A percentile compares a stretch with the other conserved stretches of the same genome.
Conservation (phyloP, 2,113 vertebrate genomes). For the Ictalurus furcatus region DNA sequence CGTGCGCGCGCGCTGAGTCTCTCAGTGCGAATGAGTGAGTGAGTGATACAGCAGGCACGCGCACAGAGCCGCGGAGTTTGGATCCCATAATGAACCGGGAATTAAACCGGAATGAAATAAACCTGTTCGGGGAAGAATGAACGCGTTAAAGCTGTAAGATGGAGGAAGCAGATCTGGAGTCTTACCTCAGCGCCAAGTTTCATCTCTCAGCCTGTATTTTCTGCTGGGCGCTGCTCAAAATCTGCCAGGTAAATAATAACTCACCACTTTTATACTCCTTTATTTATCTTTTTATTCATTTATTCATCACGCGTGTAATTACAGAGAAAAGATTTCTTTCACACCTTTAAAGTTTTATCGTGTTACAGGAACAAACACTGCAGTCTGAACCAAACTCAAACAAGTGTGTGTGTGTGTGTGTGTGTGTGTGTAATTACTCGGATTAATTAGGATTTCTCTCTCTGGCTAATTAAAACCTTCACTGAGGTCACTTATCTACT, state of each 20-base stretch:
- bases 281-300: not conserved
- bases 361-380: not conserved
- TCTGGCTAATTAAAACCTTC: not conserved
- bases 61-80: not conserved
- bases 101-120: not conserved
- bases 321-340: no score
- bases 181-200: slow-evolving; percentile 63
- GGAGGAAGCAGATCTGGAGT: slow-evolving; percentile 47
- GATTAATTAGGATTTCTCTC: not conserved
- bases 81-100: not conserved
- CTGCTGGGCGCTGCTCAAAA: slow-evolving; percentile 65
- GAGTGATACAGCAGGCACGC: not conserved
- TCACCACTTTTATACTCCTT: no score
- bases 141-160: not conserved
- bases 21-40: not conserved
- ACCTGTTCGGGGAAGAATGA: not conserved
- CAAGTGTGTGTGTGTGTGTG: no score
- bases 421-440: no score
- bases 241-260: slow-evolving; percentile 70
- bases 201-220: slow-evolving; percentile 59
- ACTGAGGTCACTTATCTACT: not conserved
- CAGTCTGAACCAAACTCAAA: not conserved
- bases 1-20: not conserved
- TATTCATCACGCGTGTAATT: not conserved
- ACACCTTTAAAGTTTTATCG: no score